Conservation (phyloP, 2,888 invertebrate species). For the Drosophila prolongata region DNA sequence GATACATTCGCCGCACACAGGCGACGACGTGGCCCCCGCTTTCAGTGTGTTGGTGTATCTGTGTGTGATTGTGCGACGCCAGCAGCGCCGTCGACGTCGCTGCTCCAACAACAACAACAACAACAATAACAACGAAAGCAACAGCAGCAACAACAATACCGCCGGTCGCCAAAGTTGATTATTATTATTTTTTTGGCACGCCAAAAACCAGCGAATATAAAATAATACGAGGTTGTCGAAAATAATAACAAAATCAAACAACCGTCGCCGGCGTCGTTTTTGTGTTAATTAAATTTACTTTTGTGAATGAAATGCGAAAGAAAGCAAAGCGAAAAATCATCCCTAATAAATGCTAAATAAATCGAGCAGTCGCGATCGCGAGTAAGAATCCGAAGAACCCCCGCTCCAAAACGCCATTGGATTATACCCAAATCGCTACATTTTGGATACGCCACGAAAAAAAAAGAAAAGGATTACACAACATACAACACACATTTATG, state of each 20-base stretch:
- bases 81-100: constrained; percentile 56
- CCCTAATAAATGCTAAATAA: constrained; percentile 80
- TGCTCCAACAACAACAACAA: constrained; percentile 7
- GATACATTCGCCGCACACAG: constrained; percentile 40
- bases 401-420: constrained; percentile 45
- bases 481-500: constrained; percentile 12
- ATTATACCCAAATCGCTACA: constrained; percentile 46
- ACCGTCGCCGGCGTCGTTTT: constrained; percentile 50
- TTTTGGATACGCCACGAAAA: constrained; percentile 45
- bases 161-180: constrained; percentile 52
- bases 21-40: constrained; percentile 71
- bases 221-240: constrained; percentile 21
- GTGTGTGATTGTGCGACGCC: constrained; percentile 48
- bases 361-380: constrained; percentile 49
- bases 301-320: constrained; percentile 81
- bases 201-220: constrained; percentile 64
- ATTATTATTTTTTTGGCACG: constrained; percentile 68
- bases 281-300: constrained; percentile 81
- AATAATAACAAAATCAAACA: constrained; percentile 46
- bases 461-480: constrained; percentile 52
- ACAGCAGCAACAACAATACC: neutral
- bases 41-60: constrained; percentile 40
- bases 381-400: constrained; percentile 41
- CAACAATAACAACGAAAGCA: neutral
- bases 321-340: constrained; percentile 77